Percentiles rank a stretch among this genome's conserved stretches.
phyloP scores from a whole-genome alignment of 2,113 vertebrate genomes.

The Sturnira hondurensis region DNA sequence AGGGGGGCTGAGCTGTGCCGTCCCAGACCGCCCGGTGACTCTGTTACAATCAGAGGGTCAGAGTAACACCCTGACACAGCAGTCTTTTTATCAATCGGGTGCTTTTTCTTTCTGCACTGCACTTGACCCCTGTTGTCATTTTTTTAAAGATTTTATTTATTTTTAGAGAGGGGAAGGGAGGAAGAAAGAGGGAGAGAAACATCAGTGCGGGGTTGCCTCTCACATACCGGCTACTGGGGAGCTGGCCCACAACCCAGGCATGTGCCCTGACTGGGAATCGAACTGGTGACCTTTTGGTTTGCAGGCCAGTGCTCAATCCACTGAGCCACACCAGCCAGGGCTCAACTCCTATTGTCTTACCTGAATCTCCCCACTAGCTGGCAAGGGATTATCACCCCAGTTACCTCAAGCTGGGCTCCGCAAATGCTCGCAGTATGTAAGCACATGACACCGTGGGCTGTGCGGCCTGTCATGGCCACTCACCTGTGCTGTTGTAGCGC shows the following conservation, averaged over 20 bases:
- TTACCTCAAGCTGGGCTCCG: not conserved
- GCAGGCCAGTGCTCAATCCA: too few species aligned
- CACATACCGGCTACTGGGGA: too few species aligned
- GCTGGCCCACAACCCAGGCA: too few species aligned
- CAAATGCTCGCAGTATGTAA: not conserved
- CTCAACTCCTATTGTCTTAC: not conserved
- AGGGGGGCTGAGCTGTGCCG: not conserved
- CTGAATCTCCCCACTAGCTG: not conserved
- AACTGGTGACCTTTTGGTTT: too few species aligned
- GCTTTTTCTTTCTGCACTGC: too few species aligned
- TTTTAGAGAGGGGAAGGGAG: too few species aligned
- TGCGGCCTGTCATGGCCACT: not conserved
- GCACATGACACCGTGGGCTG: not conserved
- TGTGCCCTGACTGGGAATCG: too few species aligned
- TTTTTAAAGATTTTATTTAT: too few species aligned
- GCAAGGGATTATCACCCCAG: fast-evolving
- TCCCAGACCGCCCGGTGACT: fast-evolving
- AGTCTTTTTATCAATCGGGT: not conserved
- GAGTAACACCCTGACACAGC: not conserved
- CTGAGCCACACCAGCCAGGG: too few species aligned
- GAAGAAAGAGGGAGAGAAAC: too few species aligned
- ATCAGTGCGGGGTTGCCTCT: too few species aligned
- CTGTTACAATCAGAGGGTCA: not conserved
- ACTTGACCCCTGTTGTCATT: not conserved
- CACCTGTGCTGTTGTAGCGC: fast-evolving